phyloP scores from a whole-genome alignment of 1,140 invertebrate species.

The Hycleus phaleratus region DNA sequence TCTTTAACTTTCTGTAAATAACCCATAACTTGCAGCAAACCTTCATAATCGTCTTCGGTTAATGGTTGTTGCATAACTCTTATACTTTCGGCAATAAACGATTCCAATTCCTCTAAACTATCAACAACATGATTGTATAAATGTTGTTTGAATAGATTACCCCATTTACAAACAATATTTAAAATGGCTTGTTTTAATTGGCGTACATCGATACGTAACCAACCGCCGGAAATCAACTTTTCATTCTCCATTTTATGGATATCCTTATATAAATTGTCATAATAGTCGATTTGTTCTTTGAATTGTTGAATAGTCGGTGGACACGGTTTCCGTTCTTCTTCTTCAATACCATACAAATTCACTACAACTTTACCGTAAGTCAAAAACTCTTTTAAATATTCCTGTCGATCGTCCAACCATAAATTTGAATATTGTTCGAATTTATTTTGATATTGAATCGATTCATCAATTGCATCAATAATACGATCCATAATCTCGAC shows the following conservation, averaged over 20 bases:
- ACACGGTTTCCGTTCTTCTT: slow-evolving; percentile 59
- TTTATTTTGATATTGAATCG: slow-evolving; percentile 59
- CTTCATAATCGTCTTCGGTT: slow-evolving; percentile 58
- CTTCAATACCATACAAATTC: slow-evolving; percentile 54
- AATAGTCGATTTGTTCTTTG: slow-evolving; percentile 87
- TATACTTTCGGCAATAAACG: slow-evolving; percentile 52
- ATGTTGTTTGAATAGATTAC: slow-evolving; percentile 91
- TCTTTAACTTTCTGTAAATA: slow-evolving; percentile 55
- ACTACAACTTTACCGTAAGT: not conserved
- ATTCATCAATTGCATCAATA: slow-evolving; percentile 48
- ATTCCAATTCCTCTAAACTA: slow-evolving; percentile 48
- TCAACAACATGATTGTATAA: slow-evolving; percentile 83
- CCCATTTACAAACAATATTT: slow-evolving; percentile 89
- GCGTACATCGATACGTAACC: slow-evolving; percentile 63
- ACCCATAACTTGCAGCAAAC: slow-evolving; percentile 52
- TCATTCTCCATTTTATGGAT: slow-evolving; percentile 37
- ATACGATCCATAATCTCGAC: slow-evolving; percentile 16
- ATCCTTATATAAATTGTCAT: slow-evolving; percentile 80
- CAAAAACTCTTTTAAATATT: slow-evolving; percentile 48
- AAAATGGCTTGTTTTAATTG: slow-evolving; percentile 86
- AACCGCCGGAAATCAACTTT: slow-evolving; percentile 29
- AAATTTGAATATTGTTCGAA: slow-evolving; percentile 77
- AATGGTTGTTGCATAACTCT: slow-evolving; percentile 49
- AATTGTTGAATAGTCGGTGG: slow-evolving; percentile 82
- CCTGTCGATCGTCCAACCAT: slow-evolving; percentile 83